Conservation (phyloP, 2,888 invertebrate genomes). For the Esperia sulphurella region DNA sequence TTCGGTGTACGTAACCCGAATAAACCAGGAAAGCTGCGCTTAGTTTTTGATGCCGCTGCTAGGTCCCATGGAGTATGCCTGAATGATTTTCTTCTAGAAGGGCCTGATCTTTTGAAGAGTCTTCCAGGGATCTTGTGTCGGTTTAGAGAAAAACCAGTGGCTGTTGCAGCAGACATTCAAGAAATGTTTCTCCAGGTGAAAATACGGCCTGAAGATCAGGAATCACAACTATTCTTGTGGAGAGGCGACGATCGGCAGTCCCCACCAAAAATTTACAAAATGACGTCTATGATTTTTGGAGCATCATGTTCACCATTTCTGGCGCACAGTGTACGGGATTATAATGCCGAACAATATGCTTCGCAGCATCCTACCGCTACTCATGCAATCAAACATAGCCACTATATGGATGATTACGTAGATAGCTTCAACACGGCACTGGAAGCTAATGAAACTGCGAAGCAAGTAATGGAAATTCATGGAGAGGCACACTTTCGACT, state of each 20-base stretch:
- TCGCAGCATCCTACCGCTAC: neutral
- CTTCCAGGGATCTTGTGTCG: too few species aligned
- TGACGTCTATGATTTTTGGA: slow-evolving; percentile 1
- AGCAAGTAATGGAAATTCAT: neutral
- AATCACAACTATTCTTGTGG: neutral
- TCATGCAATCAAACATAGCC: neutral
- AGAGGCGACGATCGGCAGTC: neutral
- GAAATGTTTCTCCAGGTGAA: neutral
- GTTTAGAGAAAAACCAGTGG: too few species aligned
- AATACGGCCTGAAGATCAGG: neutral
- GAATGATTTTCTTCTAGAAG: too few species aligned
- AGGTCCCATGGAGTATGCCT: too few species aligned
- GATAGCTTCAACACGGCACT: neutral
- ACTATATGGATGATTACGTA: neutral
- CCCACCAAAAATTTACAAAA: neutral
- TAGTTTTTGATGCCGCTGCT: too few species aligned
- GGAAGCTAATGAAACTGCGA: neutral
- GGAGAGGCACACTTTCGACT: neutral
- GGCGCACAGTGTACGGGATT: neutral
- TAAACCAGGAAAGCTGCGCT: too few species aligned
- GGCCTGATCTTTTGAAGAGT: too few species aligned
- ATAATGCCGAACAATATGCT: neutral
- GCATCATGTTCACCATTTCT: neutral
- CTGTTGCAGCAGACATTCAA: too few species aligned
- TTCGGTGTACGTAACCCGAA: too few species aligned